Conservation (phyloP, 2,888 invertebrate species). For the Synanthedon myopaeformis region DNA sequence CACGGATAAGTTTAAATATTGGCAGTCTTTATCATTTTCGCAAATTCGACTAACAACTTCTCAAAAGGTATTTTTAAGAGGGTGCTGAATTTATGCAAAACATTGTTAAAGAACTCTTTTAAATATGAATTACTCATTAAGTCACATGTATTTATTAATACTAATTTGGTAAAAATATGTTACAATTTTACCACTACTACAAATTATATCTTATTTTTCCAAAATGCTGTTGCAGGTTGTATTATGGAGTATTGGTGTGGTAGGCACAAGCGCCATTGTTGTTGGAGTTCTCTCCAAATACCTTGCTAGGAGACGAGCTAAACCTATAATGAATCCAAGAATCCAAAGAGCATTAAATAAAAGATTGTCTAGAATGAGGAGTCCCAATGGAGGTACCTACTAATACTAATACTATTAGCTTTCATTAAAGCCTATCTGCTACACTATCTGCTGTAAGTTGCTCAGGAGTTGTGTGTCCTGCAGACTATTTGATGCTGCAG, state of each 20-base stretch:
- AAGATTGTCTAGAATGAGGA: conserved; percentile 75
- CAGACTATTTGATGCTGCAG: too few species aligned
- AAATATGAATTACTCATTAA: not conserved
- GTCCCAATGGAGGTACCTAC: conserved; percentile 74
- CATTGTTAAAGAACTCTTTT: not conserved
- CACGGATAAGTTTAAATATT: conserved; percentile 64
- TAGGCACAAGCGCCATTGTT: conserved; percentile 79
- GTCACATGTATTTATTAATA: conserved; percentile 1
- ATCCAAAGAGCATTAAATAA: conserved; percentile 68
- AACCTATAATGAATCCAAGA: conserved; percentile 72
- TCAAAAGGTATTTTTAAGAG: conserved; percentile 71
- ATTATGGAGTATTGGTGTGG: conserved; percentile 78
- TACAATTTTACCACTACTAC: conserved; percentile 1
- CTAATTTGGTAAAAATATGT: conserved; percentile 3
- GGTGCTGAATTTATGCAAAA: too few species aligned
- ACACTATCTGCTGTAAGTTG: too few species aligned
- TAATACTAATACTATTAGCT: too few species aligned
- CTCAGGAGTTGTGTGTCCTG: too few species aligned
- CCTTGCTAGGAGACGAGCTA: conserved; percentile 77
- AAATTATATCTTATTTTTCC: not conserved
- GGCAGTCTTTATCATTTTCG: conserved; percentile 53
- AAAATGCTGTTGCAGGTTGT: conserved; percentile 64
- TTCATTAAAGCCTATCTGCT: too few species aligned
- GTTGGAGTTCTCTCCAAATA: conserved; percentile 86
- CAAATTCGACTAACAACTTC: conserved; percentile 73